Percentiles rank a stretch among this genome's conserved stretches.
These are phyloP conservation scores for Sparidentex hasta DNA, from an alignment of 2,797 vertebrate species.

Conservation along the genomic window DNA sequence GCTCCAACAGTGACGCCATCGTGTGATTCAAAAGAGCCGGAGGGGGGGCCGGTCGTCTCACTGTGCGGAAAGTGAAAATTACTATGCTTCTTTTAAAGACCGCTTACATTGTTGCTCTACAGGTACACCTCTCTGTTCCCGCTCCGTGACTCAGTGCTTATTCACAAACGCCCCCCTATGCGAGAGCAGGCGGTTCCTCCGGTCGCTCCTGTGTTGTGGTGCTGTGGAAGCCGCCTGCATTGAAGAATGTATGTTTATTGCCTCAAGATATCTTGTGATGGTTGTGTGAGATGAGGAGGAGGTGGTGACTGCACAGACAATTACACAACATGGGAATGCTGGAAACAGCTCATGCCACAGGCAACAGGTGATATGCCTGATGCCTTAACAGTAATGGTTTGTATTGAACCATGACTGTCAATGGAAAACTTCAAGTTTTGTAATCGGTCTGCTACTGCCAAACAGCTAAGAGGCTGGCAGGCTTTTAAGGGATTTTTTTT, in stretches of 20 bases:
- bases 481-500: not conserved
- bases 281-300: slow-evolving; percentile 53
- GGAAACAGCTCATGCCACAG: slow-evolving; percentile 56
- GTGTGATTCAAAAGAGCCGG: slow-evolving; percentile 67
- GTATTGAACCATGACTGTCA: slow-evolving; percentile 1
- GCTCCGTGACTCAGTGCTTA: slow-evolving; percentile 69
- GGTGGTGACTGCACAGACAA: slow-evolving; percentile 63
- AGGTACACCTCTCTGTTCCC: slow-evolving; percentile 64
- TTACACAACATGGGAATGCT: slow-evolving; percentile 73
- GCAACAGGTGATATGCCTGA: slow-evolving; percentile 61
- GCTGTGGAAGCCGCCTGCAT: slow-evolving; percentile 37
- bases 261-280: slow-evolving; percentile 65
- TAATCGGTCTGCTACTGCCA: not conserved
- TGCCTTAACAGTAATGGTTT: slow-evolving; percentile 40
- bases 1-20: slow-evolving; percentile 47
- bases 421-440: slow-evolving; percentile 1
- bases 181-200: slow-evolving; percentile 34
- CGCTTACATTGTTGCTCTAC: slow-evolving; percentile 62
- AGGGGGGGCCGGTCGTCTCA: slow-evolving; percentile 45
- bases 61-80: slow-evolving; percentile 76
- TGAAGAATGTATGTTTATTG: slow-evolving; percentile 57
- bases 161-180: slow-evolving; percentile 49
- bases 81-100: slow-evolving; percentile 61
- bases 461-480: not conserved
- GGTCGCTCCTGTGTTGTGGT: slow-evolving; percentile 33